Conservation (phyloP, 2,113 vertebrate species). For the Ginglymostoma cirratum region DNA sequence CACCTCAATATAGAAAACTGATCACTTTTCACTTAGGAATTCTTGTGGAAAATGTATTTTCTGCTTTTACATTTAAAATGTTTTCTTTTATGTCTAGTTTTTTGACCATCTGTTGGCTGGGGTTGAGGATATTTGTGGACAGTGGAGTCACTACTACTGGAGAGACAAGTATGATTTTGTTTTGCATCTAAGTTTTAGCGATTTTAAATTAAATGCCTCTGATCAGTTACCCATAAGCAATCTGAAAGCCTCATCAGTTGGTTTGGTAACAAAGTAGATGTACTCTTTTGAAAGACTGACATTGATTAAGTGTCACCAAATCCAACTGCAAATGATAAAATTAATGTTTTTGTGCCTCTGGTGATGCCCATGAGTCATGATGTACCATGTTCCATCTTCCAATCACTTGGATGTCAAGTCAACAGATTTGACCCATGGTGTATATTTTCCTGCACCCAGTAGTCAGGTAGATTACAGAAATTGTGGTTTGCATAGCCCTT, state of each 20-base stretch:
- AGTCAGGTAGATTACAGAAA: neutral
- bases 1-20: neutral
- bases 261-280: neutral
- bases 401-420: neutral
- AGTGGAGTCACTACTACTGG: conserved; percentile 95
- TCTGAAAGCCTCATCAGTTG: neutral
- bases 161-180: conserved; percentile 83
- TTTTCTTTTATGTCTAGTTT: conserved; percentile 58
- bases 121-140: conserved; percentile 92
- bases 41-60: neutral
- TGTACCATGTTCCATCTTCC: neutral
- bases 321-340: neutral
- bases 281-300: neutral
- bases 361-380: neutral
- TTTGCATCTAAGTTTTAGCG: neutral
- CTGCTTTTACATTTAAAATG: neutral
- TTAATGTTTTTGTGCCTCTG: neutral
- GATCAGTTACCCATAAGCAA: neutral
- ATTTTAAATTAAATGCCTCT: neutral
- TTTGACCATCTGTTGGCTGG: conserved; percentile 90
- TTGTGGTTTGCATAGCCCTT: neutral
- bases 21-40: neutral
- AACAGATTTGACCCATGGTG: neutral
- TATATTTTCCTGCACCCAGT: neutral
- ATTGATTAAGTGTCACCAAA: neutral